Percentiles rank a stretch among this genome's conserved stretches.
Evolutionary conservation across 2,888 invertebrate species (phyloP).

Genomic region (Andricus curvator): DNA sequence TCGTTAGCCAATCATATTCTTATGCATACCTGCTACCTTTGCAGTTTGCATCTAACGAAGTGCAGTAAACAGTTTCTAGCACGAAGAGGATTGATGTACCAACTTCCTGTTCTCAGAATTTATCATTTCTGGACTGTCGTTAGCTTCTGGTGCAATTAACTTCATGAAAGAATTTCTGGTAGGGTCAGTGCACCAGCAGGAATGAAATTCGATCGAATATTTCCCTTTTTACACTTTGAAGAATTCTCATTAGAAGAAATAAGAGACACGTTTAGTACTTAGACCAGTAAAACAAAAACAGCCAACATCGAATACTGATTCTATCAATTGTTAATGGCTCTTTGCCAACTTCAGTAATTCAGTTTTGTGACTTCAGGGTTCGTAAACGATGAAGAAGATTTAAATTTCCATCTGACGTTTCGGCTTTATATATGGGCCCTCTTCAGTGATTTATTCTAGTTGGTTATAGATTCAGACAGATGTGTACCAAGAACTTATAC

Average conservation of each 20-base stretch:
- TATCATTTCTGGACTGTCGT: background rate
- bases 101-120: conserved; percentile 3
- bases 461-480: too few relatives aligned
- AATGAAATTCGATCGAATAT: background rate
- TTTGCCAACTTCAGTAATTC: too few relatives aligned
- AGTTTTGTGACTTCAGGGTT: too few relatives aligned
- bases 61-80: conserved; percentile 10
- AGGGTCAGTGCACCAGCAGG: background rate
- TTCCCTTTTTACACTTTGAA: background rate
- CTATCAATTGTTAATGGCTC: too few relatives aligned
- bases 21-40: conserved; percentile 1
- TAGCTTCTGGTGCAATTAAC: background rate
- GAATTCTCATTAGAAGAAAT: too few relatives aligned
- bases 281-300: too few relatives aligned
- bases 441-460: too few relatives aligned
- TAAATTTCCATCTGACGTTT: too few relatives aligned
- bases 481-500: too few relatives aligned
- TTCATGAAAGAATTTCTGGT: background rate
- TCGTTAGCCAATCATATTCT: conserved; percentile 31
- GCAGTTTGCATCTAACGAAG: background rate
- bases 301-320: too few relatives aligned
- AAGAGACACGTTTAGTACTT: background rate
- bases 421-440: too few relatives aligned
- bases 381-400: too few relatives aligned
- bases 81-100: background rate